phyloP scores from a whole-genome alignment of 2,797 vertebrate genomes.

The Sardinella longiceps region DNA sequence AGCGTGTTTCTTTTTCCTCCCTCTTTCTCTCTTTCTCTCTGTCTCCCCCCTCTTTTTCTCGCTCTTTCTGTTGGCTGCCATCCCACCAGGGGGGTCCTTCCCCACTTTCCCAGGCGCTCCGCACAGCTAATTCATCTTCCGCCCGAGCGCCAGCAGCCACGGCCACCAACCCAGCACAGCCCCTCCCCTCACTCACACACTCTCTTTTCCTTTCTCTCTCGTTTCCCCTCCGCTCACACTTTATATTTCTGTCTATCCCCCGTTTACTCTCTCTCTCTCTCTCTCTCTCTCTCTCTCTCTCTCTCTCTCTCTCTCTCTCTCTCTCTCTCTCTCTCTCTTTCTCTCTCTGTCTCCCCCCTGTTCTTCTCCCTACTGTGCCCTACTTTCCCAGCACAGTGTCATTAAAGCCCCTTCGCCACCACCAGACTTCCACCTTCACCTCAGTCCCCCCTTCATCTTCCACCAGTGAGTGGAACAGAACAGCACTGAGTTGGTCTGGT shows the following conservation, averaged over 20 bases:
- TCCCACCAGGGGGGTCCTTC: constrained; percentile 31
- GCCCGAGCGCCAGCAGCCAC: constrained; percentile 56
- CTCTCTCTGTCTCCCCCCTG: neutral
- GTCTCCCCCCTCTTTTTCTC: constrained; percentile 14
- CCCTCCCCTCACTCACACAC: neutral
- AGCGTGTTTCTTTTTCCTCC: constrained; percentile 53
- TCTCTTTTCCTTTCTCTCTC: neutral
- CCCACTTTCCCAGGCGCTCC: constrained; percentile 32
- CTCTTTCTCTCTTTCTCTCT: neutral
- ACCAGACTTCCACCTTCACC: constrained; percentile 25
- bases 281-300: neutral
- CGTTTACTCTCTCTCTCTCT: neutral
- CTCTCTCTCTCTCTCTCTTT: neutral
- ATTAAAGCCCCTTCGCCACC: constrained; percentile 29
- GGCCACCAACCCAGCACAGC: constrained; percentile 42
- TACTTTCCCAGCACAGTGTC: constrained; percentile 32
- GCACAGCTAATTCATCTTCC: constrained; percentile 61
- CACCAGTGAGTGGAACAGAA: neutral
- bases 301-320: neutral
- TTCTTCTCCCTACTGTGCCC: constrained; percentile 33
- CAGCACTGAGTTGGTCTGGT: too few species aligned
- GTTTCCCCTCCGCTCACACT: neutral
- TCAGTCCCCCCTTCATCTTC: neutral
- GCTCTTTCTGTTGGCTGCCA: constrained; percentile 28
- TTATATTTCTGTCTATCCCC: neutral